Conservation (phyloP, 2,888 invertebrate species). For the Drosophila flavopinicola region DNA sequence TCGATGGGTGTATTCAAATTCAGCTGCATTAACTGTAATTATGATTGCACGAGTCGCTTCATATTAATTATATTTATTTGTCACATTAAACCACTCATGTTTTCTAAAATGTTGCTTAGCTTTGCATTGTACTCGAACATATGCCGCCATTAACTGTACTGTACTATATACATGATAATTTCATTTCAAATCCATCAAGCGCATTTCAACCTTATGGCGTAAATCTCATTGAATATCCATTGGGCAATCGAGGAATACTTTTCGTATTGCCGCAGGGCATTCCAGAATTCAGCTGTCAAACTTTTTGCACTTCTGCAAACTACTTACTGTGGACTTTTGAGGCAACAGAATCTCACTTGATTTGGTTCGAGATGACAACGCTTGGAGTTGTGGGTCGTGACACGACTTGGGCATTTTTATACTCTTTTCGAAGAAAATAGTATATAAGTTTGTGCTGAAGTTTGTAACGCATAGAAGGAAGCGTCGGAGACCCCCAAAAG, state of each 20-base stretch:
- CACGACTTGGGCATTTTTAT: not conserved
- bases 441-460: no score
- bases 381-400: not conserved
- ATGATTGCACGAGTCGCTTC: constrained; percentile 1
- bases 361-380: constrained; percentile 7
- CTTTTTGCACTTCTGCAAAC: constrained; percentile 50
- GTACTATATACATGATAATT: not conserved
- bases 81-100: no score
- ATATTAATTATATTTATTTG: not conserved
- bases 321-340: constrained; percentile 44
- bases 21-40: constrained; percentile 4
- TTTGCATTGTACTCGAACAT: not conserved
- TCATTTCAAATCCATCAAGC: constrained; percentile 28
- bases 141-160: constrained; percentile 2
- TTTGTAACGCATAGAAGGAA: no score
- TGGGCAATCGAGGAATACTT: constrained; percentile 61
- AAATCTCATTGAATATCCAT: constrained; percentile 50
- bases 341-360: constrained; percentile 24
- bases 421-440: no score
- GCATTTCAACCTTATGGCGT: constrained; percentile 62
- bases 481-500: no score
- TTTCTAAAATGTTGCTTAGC: not conserved
- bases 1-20: constrained; percentile 19
- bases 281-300: constrained; percentile 58
- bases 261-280: constrained; percentile 54